Evolutionary conservation across 2,888 invertebrate species (phyloP).

Genomic region (Cephus nigrinus): DNA sequence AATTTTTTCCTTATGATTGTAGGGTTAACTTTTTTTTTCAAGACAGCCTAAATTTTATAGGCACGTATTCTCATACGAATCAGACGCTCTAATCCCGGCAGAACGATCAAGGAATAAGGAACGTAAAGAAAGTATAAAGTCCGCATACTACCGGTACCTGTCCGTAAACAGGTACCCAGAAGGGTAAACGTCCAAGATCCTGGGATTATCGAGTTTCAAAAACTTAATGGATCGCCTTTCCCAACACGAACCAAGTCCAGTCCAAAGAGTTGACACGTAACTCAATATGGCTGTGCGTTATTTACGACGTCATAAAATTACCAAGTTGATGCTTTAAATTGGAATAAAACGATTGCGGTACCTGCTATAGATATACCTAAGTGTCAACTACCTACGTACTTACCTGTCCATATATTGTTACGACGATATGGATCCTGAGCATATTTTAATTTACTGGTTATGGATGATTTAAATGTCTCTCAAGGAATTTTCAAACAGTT

Average conservation of each 20-base stretch:
- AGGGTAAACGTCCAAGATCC: not conserved
- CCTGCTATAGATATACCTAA: not conserved
- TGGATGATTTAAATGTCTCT: not conserved
- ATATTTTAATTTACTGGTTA: not conserved
- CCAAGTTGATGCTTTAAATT: constrained; percentile 60
- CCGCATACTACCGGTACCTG: not conserved
- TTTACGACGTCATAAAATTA: constrained; percentile 65
- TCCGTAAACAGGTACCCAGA: not conserved
- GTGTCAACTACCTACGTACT: not conserved
- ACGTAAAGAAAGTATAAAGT: not conserved
- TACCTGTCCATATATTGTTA: not conserved
- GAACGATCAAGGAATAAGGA: not conserved
- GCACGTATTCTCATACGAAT: not conserved
- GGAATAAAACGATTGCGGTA: constrained; percentile 57
- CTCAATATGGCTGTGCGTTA: constrained; percentile 58
- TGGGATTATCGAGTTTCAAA: constrained; percentile 1
- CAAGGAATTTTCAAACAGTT: not conserved
- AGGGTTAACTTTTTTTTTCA: not conserved
- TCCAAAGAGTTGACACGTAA: constrained; percentile 53
- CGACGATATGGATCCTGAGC: not conserved
- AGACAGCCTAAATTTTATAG: not conserved
- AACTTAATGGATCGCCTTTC: not conserved
- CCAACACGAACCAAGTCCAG: not conserved
- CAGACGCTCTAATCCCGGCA: not conserved
- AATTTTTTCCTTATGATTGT: too few relatives aligned